Evolutionary conservation across 1,140 invertebrate species (phyloP).

Genomic region (Lasaia peninsularis): DNA sequence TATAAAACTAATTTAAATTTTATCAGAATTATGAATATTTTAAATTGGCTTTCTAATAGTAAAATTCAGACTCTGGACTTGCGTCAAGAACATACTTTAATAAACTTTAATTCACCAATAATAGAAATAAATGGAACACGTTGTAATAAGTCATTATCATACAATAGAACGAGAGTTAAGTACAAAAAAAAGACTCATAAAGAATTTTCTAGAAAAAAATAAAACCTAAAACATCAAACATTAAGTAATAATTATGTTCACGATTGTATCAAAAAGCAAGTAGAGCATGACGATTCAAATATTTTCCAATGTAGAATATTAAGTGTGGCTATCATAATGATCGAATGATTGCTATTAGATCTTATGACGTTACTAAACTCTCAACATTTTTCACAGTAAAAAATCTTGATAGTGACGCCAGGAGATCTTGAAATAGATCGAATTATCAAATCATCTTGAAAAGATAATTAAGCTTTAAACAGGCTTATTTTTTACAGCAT

Average conservation of each 20-base stretch:
- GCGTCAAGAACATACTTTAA: no score
- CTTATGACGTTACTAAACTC: conserved; percentile 19
- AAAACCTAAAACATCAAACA: conserved; percentile 65
- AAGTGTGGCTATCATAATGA: conserved; percentile 72
- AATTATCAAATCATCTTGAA: conserved; percentile 8
- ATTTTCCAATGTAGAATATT: conserved; percentile 76
- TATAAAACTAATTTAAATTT: no score
- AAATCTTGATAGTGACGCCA: conserved; percentile 16
- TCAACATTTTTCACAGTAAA: conserved; percentile 43
- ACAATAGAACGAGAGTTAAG: no score
- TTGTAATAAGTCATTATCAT: no score
- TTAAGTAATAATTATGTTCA: conserved; percentile 32
- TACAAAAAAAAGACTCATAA: no score
- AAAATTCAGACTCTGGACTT: no score
- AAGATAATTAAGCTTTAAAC: conserved; percentile 7
- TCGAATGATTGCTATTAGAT: conserved; percentile 59
- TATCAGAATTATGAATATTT: no score
- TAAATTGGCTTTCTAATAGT: no score
- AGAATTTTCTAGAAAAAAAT: conserved; percentile 8
- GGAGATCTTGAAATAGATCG: conserved; percentile 4
- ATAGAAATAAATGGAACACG: no score
- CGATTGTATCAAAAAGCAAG: conserved; percentile 60
- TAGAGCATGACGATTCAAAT: conserved; percentile 74
- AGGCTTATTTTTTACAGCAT: not conserved
- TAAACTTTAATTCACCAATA: no score